Conservation (phyloP, 37 sponge, comb jelly and placozoan species). For the Aplysina aerophoba region DNA sequence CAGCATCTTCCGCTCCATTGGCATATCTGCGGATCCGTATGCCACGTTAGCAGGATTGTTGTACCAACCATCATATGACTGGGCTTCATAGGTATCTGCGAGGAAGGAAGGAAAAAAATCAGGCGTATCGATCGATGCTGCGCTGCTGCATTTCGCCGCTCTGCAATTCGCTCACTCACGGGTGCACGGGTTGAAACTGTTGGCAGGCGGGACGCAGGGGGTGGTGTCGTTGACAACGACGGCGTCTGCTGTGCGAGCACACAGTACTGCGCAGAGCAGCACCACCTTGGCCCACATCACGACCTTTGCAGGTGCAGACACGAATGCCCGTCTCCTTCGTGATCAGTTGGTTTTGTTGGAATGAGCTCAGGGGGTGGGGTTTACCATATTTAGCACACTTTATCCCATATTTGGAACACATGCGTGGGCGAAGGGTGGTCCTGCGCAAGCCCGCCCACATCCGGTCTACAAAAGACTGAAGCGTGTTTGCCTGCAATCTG, state of each 20-base stretch:
- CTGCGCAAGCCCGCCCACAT: neutral
- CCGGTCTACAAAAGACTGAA: neutral
- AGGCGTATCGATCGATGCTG: neutral
- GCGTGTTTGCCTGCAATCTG: too few relatives aligned
- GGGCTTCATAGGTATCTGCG: constrained; percentile 73
- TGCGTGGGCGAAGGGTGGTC: neutral
- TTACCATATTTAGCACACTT: too few relatives aligned
- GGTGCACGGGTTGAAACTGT: neutral
- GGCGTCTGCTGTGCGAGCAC: neutral
- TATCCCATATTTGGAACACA: too few relatives aligned
- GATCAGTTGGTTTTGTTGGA: too few relatives aligned
- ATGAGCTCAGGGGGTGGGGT: too few relatives aligned
- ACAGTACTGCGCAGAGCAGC: too few relatives aligned
- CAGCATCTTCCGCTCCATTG: constrained; percentile 76
- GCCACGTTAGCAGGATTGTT: constrained; percentile 93
- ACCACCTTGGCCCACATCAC: too few relatives aligned
- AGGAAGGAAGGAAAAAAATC: neutral
- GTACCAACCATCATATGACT: constrained; percentile 94
- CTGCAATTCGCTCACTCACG: neutral
- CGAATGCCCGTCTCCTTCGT: too few relatives aligned
- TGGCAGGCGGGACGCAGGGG: neutral
- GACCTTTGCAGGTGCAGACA: too few relatives aligned
- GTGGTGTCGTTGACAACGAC: too few relatives aligned
- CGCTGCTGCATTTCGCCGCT: neutral
- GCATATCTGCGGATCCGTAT: constrained; percentile 92